Evolutionary conservation across 2,888 invertebrate species (phyloP).

Genomic region (Acrobasis suavella): DNA sequence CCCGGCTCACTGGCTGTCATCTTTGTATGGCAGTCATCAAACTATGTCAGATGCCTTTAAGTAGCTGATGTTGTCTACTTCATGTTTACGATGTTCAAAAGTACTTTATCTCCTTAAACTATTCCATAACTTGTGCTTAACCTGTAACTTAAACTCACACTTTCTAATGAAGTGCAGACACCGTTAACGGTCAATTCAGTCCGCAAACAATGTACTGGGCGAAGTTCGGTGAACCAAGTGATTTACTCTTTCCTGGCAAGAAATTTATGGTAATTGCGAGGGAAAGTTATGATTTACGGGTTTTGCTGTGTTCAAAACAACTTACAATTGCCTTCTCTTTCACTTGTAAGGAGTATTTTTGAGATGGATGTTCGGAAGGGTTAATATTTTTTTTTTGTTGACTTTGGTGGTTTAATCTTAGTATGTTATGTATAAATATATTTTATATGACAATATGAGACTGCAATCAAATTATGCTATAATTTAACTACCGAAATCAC

Average conservation of each 20-base stretch:
- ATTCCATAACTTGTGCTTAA: not conserved
- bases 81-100: not conserved
- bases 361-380: conserved; percentile 3
- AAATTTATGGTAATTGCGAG: conserved; percentile 57
- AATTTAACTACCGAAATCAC: too few species aligned
- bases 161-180: conserved; percentile 8
- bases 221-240: conserved; percentile 25
- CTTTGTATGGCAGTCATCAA: too few species aligned
- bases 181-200: conserved; percentile 11
- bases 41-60: too few species aligned
- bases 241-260: conserved; percentile 38
- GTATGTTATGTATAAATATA: not conserved
- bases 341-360: conserved; percentile 5
- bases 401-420: not conserved
- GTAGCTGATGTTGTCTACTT: too few species aligned
- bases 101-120: not conserved
- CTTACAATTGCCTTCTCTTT: conserved; percentile 2
- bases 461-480: too few species aligned
- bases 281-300: conserved; percentile 59
- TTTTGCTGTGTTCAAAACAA: conserved; percentile 32
- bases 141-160: not conserved
- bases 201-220: conserved; percentile 12
- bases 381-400: conserved; percentile 14
- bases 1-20: too few species aligned
- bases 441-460: too few species aligned